A percentile compares a stretch with the other conserved stretches of the same genome.
Conservation (phyloP, 2,888 invertebrate species). For the Spisula subtruncata region DNA sequence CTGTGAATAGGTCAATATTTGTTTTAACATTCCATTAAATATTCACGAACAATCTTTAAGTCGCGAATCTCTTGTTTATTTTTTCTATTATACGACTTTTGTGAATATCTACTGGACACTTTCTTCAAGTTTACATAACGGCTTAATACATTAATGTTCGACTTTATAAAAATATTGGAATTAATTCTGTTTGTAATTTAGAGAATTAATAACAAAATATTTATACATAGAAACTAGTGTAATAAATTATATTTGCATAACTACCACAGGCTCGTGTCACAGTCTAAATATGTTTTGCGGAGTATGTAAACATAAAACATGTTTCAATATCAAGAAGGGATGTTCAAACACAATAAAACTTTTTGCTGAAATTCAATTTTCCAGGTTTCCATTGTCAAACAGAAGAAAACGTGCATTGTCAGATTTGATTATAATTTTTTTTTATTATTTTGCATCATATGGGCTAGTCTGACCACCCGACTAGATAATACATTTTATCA, state of each 20-base stretch:
- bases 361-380: neutral
- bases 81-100: constrained; percentile 18
- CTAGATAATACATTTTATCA: too few species aligned
- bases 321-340: neutral
- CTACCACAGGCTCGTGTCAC: neutral
- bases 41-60: neutral
- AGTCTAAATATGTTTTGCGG: neutral
- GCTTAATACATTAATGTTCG: neutral
- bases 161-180: constrained; percentile 3
- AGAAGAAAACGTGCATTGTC: neutral
- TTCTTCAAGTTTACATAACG: neutral
- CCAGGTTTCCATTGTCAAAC: neutral
- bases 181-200: neutral
- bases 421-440: too few species aligned
- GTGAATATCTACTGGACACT: neutral
- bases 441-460: too few species aligned
- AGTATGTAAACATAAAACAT: neutral
- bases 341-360: neutral
- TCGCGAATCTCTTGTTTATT: constrained; percentile 6
- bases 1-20: neutral
- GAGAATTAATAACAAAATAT: neutral
- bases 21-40: neutral
- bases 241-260: neutral
- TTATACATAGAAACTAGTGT: neutral
- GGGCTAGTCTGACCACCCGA: too few species aligned